A percentile compares a stretch with the other conserved stretches of the same genome.
These are phyloP conservation scores for Catharus ustulatus DNA, from an alignment of 2,797 vertebrate species.

Conservation along the genomic window DNA sequence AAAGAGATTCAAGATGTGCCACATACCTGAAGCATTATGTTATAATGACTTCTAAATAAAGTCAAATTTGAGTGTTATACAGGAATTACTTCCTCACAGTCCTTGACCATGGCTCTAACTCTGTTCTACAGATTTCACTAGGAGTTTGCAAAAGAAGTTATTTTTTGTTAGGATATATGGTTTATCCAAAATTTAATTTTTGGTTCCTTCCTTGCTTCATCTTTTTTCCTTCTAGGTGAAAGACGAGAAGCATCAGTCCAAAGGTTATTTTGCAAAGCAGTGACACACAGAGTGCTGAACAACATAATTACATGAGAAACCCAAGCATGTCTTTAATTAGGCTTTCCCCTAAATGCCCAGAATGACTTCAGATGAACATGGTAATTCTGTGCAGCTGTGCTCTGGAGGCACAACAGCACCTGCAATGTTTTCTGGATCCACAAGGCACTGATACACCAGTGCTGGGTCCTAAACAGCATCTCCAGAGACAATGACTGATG, in stretches of 20 bases:
- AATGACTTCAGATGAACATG: conserved; percentile 26
- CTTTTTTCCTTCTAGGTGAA: not conserved
- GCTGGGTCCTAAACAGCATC: conserved; percentile 17
- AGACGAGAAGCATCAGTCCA: not conserved
- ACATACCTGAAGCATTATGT: not conserved
- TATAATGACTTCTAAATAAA: not conserved
- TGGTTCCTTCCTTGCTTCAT: not conserved
- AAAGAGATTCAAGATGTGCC: not conserved
- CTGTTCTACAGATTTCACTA: not conserved
- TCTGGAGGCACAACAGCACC: conserved; percentile 57
- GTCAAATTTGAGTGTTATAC: not conserved
- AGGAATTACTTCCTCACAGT: not conserved
- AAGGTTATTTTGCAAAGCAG: conserved; percentile 55
- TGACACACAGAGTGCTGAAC: not conserved
- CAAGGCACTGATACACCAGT: conserved; percentile 10
- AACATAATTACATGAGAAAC: conserved; percentile 64
- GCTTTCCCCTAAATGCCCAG: conserved; percentile 40
- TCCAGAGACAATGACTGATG: conserved; percentile 46
- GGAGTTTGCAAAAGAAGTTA: conserved; percentile 47
- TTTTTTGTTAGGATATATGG: conserved; percentile 50
- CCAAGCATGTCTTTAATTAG: conserved; percentile 55
- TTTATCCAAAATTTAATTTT: not conserved
- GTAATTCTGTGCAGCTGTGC: conserved; percentile 44
- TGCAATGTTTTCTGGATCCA: conserved; percentile 39
- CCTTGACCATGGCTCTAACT: not conserved